Evolutionary conservation across 92 coral and sea anemone species (phyloP).

Genomic region (Muricea muricata): DNA sequence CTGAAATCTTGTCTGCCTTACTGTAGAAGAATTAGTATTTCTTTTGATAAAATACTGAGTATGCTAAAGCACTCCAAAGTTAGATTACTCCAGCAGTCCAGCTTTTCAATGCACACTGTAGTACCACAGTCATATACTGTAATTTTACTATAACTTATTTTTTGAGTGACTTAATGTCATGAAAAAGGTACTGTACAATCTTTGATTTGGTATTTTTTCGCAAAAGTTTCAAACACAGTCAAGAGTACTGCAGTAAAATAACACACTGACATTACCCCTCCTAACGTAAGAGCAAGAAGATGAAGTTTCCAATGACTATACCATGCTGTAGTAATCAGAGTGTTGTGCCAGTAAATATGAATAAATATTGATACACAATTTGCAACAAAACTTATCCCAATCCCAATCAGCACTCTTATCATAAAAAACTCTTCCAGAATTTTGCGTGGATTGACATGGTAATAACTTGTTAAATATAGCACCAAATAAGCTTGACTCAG

Average conservation of each 20-base stretch:
- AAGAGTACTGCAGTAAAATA: conserved; percentile 22
- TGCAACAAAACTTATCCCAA: conserved; percentile 12
- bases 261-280: conserved; percentile 10
- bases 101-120: no score
- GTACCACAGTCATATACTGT: not conserved
- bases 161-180: not conserved
- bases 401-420: conserved; percentile 6
- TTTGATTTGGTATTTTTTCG: not conserved
- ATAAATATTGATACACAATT: conserved; percentile 12
- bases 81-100: no score
- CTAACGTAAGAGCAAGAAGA: not conserved
- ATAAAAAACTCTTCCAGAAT: not conserved
- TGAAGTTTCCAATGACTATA: conserved; percentile 24
- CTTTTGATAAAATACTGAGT: no score
- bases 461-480: conserved; percentile 3
- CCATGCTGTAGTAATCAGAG: not conserved
- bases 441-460: not conserved
- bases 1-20: no score
- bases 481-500: conserved; percentile 34
- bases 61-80: no score
- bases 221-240: not conserved
- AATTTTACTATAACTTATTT: no score
- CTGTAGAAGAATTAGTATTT: no score
- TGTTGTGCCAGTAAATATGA: conserved; percentile 17
- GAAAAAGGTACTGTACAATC: conserved; percentile 20